Conservation (phyloP, 2,113 vertebrate species). For the Psophia crepitans region DNA sequence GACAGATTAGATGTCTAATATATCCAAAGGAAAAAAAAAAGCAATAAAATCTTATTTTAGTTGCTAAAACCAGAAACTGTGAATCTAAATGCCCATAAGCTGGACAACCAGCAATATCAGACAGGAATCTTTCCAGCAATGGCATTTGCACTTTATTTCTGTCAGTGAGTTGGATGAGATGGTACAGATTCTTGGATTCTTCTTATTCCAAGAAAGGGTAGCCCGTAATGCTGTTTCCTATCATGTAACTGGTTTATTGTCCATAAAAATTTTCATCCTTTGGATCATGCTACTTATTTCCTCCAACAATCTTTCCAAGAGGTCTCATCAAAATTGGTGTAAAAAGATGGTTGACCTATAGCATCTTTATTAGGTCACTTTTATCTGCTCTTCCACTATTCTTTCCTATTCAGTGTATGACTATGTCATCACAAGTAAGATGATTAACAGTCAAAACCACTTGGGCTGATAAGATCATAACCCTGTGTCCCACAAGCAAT, state of each 20-base stretch:
- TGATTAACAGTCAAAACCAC: neutral
- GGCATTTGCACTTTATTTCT: neutral
- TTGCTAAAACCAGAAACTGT: neutral
- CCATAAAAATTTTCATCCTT: neutral
- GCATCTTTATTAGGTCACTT: neutral
- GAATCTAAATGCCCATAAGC: neutral
- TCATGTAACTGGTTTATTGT: neutral
- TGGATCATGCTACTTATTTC: neutral
- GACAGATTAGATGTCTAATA: neutral
- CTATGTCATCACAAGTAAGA: neutral
- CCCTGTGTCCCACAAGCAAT: neutral
- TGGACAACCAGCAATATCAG: neutral
- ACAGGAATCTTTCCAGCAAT: neutral
- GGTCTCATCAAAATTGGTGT: neutral
- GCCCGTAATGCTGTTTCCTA: neutral
- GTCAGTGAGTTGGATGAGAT: fast-evolving
- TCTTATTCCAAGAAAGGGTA: neutral
- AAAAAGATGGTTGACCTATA: neutral
- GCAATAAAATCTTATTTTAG: neutral
- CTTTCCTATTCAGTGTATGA: neutral
- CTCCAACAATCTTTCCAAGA: neutral
- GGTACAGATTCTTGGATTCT: neutral
- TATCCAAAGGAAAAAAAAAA: neutral
- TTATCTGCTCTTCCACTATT: neutral
- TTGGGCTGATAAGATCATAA: neutral